phyloP scores from a whole-genome alignment of 2,113 vertebrate genomes.

The Percina caprodes region DNA sequence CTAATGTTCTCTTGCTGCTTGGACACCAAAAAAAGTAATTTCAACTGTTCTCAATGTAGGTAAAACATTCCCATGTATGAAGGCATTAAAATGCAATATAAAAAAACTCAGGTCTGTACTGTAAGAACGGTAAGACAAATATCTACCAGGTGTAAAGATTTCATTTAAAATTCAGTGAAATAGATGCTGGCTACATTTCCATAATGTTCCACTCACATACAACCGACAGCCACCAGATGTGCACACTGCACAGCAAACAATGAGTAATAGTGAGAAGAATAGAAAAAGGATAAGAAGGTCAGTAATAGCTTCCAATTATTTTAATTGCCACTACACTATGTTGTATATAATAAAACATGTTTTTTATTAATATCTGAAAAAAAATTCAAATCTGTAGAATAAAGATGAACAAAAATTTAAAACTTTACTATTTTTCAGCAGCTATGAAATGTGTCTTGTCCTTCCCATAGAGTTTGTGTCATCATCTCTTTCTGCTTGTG shows the following conservation, averaged over 20 bases:
- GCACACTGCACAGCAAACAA: slow-evolving; percentile 31
- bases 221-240: slow-evolving; percentile 50
- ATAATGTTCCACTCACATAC: slow-evolving; percentile 39
- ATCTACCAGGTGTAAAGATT: slow-evolving; percentile 58
- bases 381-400: background rate
- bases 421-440: background rate
- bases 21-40: no score
- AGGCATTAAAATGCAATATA: slow-evolving; percentile 2
- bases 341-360: background rate
- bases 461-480: slow-evolving; percentile 39
- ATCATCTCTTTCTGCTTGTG: slow-evolving; percentile 56
- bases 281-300: background rate
- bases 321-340: background rate
- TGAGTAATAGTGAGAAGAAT: background rate
- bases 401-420: background rate
- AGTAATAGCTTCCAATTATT: background rate
- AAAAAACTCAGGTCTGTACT: background rate
- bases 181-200: slow-evolving; percentile 47
- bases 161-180: slow-evolving; percentile 68
- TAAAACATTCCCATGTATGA: background rate
- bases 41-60: background rate
- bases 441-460: background rate
- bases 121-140: slow-evolving; percentile 13
- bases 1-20: background rate
- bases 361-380: background rate